These are phyloP conservation scores for Urosaurus nigricauda DNA, from an alignment of 2,797 vertebrate species.

Conservation along the genomic window DNA sequence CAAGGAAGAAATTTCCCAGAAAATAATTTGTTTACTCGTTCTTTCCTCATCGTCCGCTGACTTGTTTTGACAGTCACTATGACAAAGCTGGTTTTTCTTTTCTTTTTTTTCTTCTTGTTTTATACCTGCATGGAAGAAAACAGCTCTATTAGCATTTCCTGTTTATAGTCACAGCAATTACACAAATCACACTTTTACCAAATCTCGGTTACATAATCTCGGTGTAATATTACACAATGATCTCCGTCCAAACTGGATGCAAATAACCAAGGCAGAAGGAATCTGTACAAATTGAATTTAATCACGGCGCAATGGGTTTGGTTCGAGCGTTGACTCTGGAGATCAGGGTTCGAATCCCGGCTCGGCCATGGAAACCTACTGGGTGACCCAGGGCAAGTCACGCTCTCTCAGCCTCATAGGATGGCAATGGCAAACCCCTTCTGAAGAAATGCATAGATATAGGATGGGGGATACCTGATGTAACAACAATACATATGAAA, in stretches of 20 bases:
- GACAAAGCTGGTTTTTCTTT: conserved; percentile 40
- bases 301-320: not conserved
- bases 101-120: not conserved
- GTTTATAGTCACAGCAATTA: not conserved
- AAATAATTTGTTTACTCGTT: conserved; percentile 51
- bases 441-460: too few relatives aligned
- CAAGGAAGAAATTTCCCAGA: conserved; percentile 53
- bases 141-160: conserved; percentile 49
- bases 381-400: too few relatives aligned
- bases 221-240: not conserved
- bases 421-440: too few relatives aligned
- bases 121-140: conserved; percentile 35
- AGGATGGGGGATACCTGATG: too few relatives aligned
- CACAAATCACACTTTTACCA: conserved; percentile 27
- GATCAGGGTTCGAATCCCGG: too few relatives aligned
- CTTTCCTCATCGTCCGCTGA: conserved; percentile 59
- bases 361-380: too few relatives aligned
- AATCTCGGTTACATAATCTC: conserved; percentile 2
- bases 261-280: not conserved
- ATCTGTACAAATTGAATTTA: not conserved
- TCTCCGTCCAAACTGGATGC: not conserved
- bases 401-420: too few relatives aligned
- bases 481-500: too few relatives aligned
- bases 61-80: conserved; percentile 51
- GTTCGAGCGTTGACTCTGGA: too few relatives aligned